Evolutionary conservation across 2,797 vertebrate species (phyloP).

Genomic region (Mormyrus proboscirostris): DNA sequence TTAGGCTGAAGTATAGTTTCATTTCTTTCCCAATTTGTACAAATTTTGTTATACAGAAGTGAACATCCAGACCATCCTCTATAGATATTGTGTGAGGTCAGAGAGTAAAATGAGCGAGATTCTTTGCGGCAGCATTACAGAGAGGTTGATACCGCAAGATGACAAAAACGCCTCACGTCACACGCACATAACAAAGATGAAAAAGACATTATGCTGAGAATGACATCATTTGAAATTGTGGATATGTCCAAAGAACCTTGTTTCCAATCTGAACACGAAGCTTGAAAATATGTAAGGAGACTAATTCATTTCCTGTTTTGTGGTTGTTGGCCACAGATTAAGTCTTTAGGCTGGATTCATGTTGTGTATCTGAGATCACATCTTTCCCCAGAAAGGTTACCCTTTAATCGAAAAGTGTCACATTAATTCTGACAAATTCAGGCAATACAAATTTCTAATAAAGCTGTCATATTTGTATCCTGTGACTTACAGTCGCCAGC

Average conservation of each 20-base stretch:
- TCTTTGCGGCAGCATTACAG: not conserved
- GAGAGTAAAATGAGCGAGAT: not conserved
- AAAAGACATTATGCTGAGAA: not conserved
- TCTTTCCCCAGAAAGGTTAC: constrained; percentile 21
- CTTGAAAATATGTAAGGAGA: constrained; percentile 4
- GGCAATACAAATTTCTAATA: constrained; percentile 42
- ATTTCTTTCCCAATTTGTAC: not conserved
- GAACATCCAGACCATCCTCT: not conserved
- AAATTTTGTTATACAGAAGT: not conserved
- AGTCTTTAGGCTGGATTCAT: constrained; percentile 8
- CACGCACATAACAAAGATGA: not conserved
- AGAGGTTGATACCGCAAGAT: not conserved
- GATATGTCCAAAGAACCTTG: not conserved
- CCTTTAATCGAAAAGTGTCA: constrained; percentile 36
- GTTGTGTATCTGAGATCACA: constrained; percentile 25
- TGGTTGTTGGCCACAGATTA: not conserved
- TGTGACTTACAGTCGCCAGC: constrained; percentile 32
- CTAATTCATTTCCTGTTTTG: constrained; percentile 14
- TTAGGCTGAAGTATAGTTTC: not conserved
- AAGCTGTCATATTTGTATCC: constrained; percentile 39
- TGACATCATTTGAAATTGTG: constrained; percentile 6
- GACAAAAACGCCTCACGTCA: not conserved
- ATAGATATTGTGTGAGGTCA: not conserved
- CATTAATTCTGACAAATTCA: constrained; percentile 44
- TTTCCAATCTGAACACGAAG: not conserved